Base-by-base conservation (phyloP, 2,113 vertebrate genomes). In the Muntiacus muntjak region DNA sequence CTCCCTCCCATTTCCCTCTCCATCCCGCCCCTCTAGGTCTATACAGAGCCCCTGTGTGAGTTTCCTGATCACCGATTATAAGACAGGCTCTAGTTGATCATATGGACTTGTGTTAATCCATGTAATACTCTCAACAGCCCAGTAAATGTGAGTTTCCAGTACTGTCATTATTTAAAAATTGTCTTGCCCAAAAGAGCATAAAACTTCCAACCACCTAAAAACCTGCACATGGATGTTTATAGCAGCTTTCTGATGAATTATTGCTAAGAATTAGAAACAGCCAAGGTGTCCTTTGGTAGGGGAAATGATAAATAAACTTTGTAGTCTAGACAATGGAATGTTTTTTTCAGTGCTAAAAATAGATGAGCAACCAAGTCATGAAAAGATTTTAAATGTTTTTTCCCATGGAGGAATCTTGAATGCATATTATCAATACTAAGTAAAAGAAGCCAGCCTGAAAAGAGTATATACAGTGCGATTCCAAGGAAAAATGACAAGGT, bases 101-200 rank as follows among this genome's bases (percentile, higher is more conserved):
- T 36, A 71, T 0, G 0, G 1, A 47, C 11, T 3, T 30, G 17
- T 26, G n/a, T 47, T 8, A 74, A 47, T 16, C 45, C 23, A 13
- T 57, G 30, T 10, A 87, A 33, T 43, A 12, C n/a, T 94, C 67
- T 52, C 81, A 54, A 13, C 14, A 64, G 26, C 28, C 36, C 57
- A 45, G 79, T 47, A 62, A 55, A 50, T 40, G 40, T 36, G 15
- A 57, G 86, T 50, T 19, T 19, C 25, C 58, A 40, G 50, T 43
- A 89, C 21, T 36, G 2, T 74, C n/a, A 84, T 40, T 74, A 74
- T 40, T 74, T 14, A 30, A 30, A 36, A 58, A 54, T 43, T 14
- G 15, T 58, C 54, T 50, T 60, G 40, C 43, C 5, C 23, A 14
- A 93, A 85, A 45, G 3, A 36, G 62, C 2, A 3, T 23, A 58